Evolutionary conservation across 2,113 vertebrate genomes (phyloP), one percentile per base, ranked within the genome.

Genomic region (Sardina pilchardus): DNA sequence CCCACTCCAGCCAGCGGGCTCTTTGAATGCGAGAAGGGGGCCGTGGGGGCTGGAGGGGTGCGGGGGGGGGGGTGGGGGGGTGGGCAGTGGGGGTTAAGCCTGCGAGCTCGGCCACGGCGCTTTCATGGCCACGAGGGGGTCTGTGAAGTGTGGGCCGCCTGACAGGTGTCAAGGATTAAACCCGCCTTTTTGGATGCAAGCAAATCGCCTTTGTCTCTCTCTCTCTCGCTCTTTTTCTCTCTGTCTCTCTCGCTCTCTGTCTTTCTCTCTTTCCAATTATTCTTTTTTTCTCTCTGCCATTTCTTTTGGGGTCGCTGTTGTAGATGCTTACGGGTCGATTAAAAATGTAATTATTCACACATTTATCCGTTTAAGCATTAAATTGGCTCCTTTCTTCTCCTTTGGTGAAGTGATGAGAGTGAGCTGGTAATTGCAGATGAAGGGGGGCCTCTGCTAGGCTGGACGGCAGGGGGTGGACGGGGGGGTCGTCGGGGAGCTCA

Each of bases 381-480:
- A 93, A 92, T 85, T 3, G 83, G 82, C 87, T 88, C 89, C 10
- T 67, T 67, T 67, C 89, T 89, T 90, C 56, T 47, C 85, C 88
- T 89, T 91, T 87, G 89, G 67, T 88, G 84, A 84, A 93, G 90
- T 85, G 82, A 80, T 81, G 87, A 90, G 85, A 91, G 90, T 87
- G 36, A 34, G 83, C 85, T 89, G 90, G 90, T 94, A 92, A 93
- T 91, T 92, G 89, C 86, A 91, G 92, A 94, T 94, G 89, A 94
- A 94, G 90, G 90, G 84, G 1, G 17, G 83, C 85, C 75, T 2
- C 81, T 2, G 14, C 12, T 34, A 75, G n/a, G 43, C 8, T 44
- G 81, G 42, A n/a, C 26, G 48, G 83, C 30, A 85, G 85, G 6
- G 24, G 71, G 24, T 8, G 59, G 0, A 2, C 26, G 86, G 84